phyloP scores from a whole-genome alignment of 2,797 vertebrate genomes.

The Coracias cyanogaster region DNA sequence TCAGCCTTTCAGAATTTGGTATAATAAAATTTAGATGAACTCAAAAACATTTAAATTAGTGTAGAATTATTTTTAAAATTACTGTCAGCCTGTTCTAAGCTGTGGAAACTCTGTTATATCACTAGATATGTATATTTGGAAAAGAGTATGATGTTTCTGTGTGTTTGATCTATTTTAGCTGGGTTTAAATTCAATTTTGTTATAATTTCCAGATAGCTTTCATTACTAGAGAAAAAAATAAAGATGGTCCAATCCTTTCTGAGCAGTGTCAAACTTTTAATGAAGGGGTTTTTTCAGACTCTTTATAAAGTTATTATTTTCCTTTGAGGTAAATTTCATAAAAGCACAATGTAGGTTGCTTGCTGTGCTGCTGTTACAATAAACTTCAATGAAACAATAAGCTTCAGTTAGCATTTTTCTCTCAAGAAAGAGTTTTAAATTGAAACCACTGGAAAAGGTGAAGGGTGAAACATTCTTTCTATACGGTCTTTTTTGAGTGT shows the following conservation, averaged over 20 bases:
- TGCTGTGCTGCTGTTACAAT: not conserved
- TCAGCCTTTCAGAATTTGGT: not conserved
- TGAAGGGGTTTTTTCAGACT: not conserved
- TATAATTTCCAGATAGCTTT: not conserved
- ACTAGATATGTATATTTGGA: not conserved
- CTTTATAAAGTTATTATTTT: not conserved
- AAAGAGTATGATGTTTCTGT: not conserved
- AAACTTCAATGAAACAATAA: not conserved
- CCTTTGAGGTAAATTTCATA: not conserved
- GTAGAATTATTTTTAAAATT: not conserved
- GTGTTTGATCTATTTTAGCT: not conserved
- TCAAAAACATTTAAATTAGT: not conserved
- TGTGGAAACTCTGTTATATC: not conserved
- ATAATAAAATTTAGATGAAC: not conserved
- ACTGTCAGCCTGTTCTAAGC: not conserved
- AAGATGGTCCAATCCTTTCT: not conserved
- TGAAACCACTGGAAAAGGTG: not conserved
- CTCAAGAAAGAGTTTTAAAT: not conserved
- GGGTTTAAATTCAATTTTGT: not conserved
- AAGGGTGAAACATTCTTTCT: not conserved
- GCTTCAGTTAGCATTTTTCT: not conserved
- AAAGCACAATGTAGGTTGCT: not conserved
- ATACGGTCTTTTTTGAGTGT: not conserved
- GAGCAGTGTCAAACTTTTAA: not conserved
- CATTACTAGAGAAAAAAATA: not conserved